A percentile compares a stretch with the other conserved stretches of the same genome.
Conservation (phyloP, 2,113 vertebrate genomes). For the Monopterus albus region DNA sequence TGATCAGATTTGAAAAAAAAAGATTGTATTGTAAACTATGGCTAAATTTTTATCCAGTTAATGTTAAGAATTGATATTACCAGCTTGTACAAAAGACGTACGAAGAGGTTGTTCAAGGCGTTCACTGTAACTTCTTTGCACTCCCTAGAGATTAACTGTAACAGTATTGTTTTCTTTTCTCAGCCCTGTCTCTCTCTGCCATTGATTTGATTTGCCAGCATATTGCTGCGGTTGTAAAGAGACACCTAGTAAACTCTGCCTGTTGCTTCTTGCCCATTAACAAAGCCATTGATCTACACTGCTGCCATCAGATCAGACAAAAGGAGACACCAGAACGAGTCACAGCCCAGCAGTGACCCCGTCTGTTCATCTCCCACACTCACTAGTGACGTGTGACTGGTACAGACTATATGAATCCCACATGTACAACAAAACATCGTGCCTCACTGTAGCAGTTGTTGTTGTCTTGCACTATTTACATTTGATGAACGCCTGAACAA, state of each 20-base stretch:
- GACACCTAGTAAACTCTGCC: conserved; percentile 61
- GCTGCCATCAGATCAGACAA: conserved; percentile 56
- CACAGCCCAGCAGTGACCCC: conserved; percentile 32
- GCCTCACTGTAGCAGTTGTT: conserved; percentile 90
- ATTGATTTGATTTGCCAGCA: conserved; percentile 82
- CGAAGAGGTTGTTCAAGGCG: conserved; percentile 90
- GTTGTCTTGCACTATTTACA: conserved; percentile 93
- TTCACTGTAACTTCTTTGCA: conserved; percentile 93
- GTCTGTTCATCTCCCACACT: conserved; percentile 44
- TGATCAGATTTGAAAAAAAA: conserved; percentile 91
- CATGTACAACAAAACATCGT: conserved; percentile 77
- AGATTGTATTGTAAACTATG: conserved; percentile 99
- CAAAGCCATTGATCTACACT: conserved; percentile 67
- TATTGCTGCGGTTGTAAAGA: conserved; percentile 82
- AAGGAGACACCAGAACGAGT: conserved; percentile 39
- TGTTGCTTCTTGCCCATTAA: conserved; percentile 67
- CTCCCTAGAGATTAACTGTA: conserved; percentile 83
- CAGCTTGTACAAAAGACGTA: conserved; percentile 89
- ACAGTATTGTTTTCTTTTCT: conserved; percentile 66
- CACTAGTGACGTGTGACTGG: conserved; percentile 27
- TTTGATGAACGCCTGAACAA: conserved; percentile 89
- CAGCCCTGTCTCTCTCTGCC: conserved; percentile 39
- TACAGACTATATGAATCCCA: conserved; percentile 35
- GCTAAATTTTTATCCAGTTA: conserved; percentile 92
- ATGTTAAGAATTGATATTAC: conserved; percentile 87